Evolutionary conservation across 2,113 vertebrate species (phyloP).

Genomic region (Ptyas mucosa): DNA sequence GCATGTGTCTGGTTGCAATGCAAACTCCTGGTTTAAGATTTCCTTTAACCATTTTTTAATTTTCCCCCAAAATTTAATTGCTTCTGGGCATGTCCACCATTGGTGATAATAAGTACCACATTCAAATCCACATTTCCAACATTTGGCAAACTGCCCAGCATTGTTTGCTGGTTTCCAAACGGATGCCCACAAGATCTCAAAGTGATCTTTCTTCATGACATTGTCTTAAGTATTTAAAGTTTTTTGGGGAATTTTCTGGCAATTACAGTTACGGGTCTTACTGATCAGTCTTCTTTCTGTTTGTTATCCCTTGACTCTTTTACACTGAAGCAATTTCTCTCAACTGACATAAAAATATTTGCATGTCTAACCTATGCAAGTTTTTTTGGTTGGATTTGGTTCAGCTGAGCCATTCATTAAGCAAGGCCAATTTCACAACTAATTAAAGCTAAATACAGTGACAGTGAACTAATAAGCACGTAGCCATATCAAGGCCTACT

Average conservation of each 20-base stretch:
- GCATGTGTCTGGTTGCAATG: too few relatives aligned
- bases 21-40: too few relatives aligned
- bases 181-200: background rate
- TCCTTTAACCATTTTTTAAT: too few relatives aligned
- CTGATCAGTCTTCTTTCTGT: background rate
- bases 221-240: background rate
- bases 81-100: too few relatives aligned
- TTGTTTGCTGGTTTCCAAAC: constrained; percentile 4
- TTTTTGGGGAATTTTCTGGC: background rate
- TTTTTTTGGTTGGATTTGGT: background rate
- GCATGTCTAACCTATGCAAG: background rate
- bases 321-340: background rate
- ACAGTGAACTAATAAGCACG: background rate
- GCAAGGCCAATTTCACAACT: background rate
- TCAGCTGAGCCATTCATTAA: background rate
- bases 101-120: too few relatives aligned
- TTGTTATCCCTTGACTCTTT: background rate
- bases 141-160: too few relatives aligned
- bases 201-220: background rate
- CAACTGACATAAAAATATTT: background rate
- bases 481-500: background rate
- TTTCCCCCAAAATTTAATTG: too few relatives aligned
- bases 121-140: too few relatives aligned
- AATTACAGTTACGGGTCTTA: background rate
- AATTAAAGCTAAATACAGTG: background rate